phyloP scores from a whole-genome alignment of 2,113 vertebrate species.

The Tyto alba region DNA sequence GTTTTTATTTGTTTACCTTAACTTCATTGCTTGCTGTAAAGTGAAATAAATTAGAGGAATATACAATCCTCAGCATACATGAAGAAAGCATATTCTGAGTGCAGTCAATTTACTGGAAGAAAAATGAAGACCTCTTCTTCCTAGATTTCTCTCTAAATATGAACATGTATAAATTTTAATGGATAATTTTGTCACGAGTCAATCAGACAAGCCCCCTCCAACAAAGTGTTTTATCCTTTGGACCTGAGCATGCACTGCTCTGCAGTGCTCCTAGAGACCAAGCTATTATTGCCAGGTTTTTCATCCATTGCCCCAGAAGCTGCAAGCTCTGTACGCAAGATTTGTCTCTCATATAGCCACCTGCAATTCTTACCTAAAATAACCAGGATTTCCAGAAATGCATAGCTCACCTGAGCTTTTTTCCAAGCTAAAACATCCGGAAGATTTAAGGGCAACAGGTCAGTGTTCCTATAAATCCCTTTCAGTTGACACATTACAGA shows the following conservation, averaged over 20 bases:
- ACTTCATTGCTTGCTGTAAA: background rate
- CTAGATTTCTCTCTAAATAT: background rate
- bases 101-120: background rate
- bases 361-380: background rate
- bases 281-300: background rate
- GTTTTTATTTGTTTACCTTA: background rate
- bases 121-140: background rate
- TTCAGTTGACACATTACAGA: background rate
- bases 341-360: background rate
- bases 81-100: background rate
- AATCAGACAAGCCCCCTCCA: background rate
- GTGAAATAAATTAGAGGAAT: background rate
- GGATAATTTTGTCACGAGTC: background rate
- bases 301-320: background rate
- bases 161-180: background rate
- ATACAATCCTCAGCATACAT: background rate
- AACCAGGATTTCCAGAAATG: background rate
- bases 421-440: background rate
- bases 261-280: background rate
- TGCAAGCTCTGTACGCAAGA: accelerated
- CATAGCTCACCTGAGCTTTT: background rate
- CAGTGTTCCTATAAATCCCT: background rate
- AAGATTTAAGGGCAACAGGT: background rate
- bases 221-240: background rate
- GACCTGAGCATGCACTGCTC: background rate